These are phyloP conservation scores for Camelus dromedarius DNA, from an alignment of 2,113 vertebrate species.

Conservation along the genomic window DNA sequence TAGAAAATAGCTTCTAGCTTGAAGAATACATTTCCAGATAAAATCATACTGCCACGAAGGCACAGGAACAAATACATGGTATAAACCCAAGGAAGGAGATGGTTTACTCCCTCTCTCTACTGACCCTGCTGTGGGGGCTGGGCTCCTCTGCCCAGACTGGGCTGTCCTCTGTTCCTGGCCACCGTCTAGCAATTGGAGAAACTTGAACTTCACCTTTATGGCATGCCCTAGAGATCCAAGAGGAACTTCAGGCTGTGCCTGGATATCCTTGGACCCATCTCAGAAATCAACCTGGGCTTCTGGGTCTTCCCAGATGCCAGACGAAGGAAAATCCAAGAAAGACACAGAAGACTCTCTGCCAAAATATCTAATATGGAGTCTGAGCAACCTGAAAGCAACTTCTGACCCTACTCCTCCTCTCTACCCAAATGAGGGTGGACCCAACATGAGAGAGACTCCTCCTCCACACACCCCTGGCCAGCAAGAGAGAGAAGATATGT, in stretches of 20 bases:
- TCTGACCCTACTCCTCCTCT: background rate
- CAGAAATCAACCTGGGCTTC: background rate
- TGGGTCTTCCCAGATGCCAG: background rate
- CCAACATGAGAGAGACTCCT: too few species aligned
- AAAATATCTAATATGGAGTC: background rate
- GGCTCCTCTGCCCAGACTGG: background rate
- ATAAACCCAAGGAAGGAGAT: accelerated
- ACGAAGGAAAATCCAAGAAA: background rate
- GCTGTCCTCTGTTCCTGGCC: background rate
- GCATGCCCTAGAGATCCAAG: background rate
- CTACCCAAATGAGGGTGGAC: background rate
- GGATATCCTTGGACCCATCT: background rate
- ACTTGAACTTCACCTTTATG: background rate
- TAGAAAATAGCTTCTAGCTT: background rate
- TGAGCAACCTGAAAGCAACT: background rate
- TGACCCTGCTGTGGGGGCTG: background rate
- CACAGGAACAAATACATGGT: background rate
- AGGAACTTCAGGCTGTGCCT: background rate
- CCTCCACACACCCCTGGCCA: background rate
- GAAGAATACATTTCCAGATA: background rate
- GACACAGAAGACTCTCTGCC: too few species aligned
- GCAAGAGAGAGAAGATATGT: accelerated
- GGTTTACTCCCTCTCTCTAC: background rate
- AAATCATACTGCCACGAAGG: background rate
- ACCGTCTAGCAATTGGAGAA: background rate